Evolutionary conservation across 2,113 vertebrate species (phyloP).

Genomic region (Pituophis catenifer): DNA sequence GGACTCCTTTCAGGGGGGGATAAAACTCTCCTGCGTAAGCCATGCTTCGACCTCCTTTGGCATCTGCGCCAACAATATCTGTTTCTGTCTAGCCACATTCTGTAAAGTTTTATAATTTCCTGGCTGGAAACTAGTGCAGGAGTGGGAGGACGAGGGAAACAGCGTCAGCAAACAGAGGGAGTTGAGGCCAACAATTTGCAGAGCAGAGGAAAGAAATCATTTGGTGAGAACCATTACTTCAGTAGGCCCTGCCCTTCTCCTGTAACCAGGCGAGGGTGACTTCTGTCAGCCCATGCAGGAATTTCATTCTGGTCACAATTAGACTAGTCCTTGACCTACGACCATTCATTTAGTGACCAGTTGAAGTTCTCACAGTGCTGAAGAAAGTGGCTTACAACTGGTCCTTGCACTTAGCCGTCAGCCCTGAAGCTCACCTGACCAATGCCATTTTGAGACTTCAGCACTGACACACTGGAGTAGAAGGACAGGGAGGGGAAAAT

Average conservation of each 20-base stretch:
- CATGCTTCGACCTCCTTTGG: slow-evolving; percentile 57
- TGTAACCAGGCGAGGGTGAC: background rate
- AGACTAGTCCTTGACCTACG: background rate
- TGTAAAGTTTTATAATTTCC: slow-evolving; percentile 72
- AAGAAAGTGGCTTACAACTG: too few relatives aligned
- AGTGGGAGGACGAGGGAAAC: slow-evolving; percentile 40
- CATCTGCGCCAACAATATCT: slow-evolving; percentile 61
- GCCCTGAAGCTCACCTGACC: too few relatives aligned
- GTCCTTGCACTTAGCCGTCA: too few relatives aligned
- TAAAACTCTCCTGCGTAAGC: slow-evolving; percentile 64
- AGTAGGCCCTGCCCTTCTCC: background rate
- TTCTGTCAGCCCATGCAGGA: background rate
- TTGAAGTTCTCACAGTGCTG: too few relatives aligned
- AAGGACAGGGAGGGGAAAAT: too few relatives aligned
- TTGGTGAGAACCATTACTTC: background rate
- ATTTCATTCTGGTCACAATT: background rate
- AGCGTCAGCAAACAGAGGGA: slow-evolving; percentile 31
- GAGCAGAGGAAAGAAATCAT: accelerated
- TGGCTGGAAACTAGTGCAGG: slow-evolving; percentile 56
- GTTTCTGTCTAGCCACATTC: slow-evolving; percentile 70
- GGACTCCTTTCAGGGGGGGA: slow-evolving; percentile 57
- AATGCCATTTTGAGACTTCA: too few relatives aligned
- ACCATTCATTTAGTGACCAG: background rate
- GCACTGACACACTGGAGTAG: too few relatives aligned
- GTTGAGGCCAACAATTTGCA: background rate